Conservation (phyloP, 2,888 invertebrate species). For the Polymixis flavicincta region DNA sequence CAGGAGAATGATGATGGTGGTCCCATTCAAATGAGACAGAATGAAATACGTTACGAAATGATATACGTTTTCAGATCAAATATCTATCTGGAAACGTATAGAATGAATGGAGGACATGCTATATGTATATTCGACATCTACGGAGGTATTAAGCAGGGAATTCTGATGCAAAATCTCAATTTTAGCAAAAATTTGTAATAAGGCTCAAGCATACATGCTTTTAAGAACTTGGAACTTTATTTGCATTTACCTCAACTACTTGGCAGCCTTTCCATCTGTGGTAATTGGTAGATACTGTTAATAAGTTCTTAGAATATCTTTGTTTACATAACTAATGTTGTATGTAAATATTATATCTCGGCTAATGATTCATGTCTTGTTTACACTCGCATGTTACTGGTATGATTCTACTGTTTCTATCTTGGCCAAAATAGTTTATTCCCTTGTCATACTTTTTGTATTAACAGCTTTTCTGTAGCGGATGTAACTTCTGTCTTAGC, state of each 20-base stretch:
- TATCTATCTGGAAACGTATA: background rate
- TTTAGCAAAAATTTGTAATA: background rate
- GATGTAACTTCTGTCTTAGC: background rate
- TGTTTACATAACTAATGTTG: constrained; percentile 41
- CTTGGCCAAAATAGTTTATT: background rate
- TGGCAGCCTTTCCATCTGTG: constrained; percentile 10
- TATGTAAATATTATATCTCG: constrained; percentile 38
- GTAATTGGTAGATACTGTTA: background rate
- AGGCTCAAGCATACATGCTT: background rate
- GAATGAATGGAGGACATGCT: background rate
- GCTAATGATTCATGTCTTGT: constrained; percentile 39
- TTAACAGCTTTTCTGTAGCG: background rate
- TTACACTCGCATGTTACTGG: constrained; percentile 28
- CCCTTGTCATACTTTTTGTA: background rate
- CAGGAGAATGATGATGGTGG: background rate
- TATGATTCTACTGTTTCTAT: constrained; percentile 19
- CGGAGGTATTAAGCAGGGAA: background rate
- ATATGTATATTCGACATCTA: background rate
- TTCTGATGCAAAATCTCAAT: background rate
- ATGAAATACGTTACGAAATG: too few relatives aligned
- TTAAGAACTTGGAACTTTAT: background rate
- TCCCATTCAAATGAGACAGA: background rate
- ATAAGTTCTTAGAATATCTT: constrained; percentile 36
- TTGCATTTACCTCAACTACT: constrained; percentile 1
- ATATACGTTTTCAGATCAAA: too few relatives aligned